These are phyloP conservation scores for Dolichomitus sp. DNA, from an alignment of 2,888 invertebrate species.

Conservation along the genomic window DNA sequence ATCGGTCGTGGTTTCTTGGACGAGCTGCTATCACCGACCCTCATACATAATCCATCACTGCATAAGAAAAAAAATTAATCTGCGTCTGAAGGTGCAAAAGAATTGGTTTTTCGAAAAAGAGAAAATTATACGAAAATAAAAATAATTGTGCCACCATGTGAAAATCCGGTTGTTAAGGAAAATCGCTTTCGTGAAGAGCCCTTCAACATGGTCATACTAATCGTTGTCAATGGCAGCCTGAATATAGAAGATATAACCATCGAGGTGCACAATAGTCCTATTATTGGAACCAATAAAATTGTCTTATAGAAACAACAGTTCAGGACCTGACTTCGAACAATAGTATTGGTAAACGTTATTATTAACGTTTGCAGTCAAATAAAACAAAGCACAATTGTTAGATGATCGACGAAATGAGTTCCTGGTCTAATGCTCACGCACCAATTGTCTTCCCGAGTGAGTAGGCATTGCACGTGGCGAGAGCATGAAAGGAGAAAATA, in stretches of 20 bases:
- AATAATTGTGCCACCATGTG: neutral
- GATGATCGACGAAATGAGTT: neutral
- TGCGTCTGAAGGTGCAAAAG: neutral
- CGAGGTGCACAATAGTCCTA: neutral
- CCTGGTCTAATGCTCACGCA: neutral
- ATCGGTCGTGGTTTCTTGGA: slow-evolving; percentile 13
- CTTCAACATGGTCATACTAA: neutral
- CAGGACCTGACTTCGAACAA: neutral
- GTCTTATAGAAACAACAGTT: neutral
- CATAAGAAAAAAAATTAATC: slow-evolving; percentile 17
- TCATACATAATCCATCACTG: slow-evolving; percentile 1
- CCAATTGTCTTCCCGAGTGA: slow-evolving; percentile 8
- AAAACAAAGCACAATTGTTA: neutral
- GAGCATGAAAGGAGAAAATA: slow-evolving; percentile 6
- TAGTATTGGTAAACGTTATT: neutral
- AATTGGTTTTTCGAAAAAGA: neutral
- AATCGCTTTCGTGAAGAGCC: neutral
- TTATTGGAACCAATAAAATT: neutral
- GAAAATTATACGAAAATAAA: neutral
- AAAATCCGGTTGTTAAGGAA: neutral
- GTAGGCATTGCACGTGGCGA: neutral
- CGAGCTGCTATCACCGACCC: slow-evolving; percentile 2
- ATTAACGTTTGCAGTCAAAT: neutral
- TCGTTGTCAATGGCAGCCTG: neutral
- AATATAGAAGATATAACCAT: neutral